Base-by-base conservation (phyloP, 2,113 vertebrate genomes). In the Esox niger region DNA sequence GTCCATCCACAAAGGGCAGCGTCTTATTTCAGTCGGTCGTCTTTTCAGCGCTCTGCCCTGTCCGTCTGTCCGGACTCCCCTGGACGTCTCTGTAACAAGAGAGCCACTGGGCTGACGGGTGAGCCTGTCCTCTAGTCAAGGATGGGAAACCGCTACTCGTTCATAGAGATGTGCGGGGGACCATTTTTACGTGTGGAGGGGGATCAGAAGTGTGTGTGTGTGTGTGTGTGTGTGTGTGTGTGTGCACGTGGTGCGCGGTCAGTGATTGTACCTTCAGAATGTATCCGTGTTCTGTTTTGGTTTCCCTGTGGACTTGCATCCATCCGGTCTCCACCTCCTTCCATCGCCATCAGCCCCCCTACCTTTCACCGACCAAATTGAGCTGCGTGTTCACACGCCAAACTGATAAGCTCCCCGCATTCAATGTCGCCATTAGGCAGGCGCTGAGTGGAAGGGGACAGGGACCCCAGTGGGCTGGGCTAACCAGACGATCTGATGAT, bases 401-500 rank as follows among this genome's bases (percentile, higher is more conserved):
- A n/a, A n/a, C 47, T 78, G 73, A 78, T 75, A 79, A 80, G n/a
- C n/a, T n/a, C n/a, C n/a, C n/a, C n/a, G n/a, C n/a, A n/a, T n/a
- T n/a, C n/a, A 69, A 65, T 71, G 64, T 68, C 67, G 68, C 82
- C 58, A 75, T 82, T 72, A 78, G 86, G 70, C 57, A 25, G 69
- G 67, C 54, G 76, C 6, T n/a, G 52, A 38, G 15, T 10, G 13
- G 38, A 43, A n/a, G 13, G 13, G 38, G 47, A 79, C 11, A 65
- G 60, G 6, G 69, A 76, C 68, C 62, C 76, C 68, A 4, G 58
- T 68, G 77, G 73, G 70, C 55, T 75, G 30, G 56, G 54, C 27
- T 29, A 31, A 66, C 65, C 70, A 82, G 80, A 86, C 81, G 75
- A 81, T 78, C 80, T 79, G 75, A 76, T 81, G 82, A 84, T 84